phyloP scores from a whole-genome alignment of 2,797 vertebrate genomes.

The Anguilla pacifica region DNA sequence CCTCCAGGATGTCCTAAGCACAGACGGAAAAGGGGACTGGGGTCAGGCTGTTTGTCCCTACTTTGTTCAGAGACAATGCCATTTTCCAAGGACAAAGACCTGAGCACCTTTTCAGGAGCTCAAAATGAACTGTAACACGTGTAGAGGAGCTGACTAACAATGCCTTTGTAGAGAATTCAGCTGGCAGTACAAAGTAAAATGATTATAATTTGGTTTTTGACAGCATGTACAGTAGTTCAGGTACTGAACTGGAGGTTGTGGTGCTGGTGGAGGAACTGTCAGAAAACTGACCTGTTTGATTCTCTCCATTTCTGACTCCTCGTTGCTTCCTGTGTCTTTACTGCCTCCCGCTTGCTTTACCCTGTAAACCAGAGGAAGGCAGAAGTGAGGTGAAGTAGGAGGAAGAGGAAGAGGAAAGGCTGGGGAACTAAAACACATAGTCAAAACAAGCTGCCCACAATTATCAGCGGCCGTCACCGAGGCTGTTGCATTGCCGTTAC shows the following conservation, averaged over 20 bases:
- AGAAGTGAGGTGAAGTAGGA: background rate
- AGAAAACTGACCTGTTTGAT: slow-evolving; percentile 77
- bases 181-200: background rate
- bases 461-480: background rate
- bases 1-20: slow-evolving; percentile 81
- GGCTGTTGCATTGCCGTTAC: background rate
- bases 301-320: slow-evolving; percentile 70
- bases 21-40: slow-evolving; percentile 1
- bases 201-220: background rate
- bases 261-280: background rate
- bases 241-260: background rate
- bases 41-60: background rate
- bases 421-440: background rate
- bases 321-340: slow-evolving; percentile 52
- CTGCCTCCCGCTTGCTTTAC: slow-evolving; percentile 56
- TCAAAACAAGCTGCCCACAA: background rate
- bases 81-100: background rate
- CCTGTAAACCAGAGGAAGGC: slow-evolving; percentile 48
- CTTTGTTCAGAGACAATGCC: background rate
- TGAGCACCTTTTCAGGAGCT: background rate
- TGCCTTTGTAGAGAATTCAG: background rate
- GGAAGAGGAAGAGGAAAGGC: background rate
- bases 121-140: background rate
- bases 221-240: background rate
- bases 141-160: background rate